Evolutionary conservation across 2,113 vertebrate genomes (phyloP).

Genomic region (Poeciliopsis turrubarensis): DNA sequence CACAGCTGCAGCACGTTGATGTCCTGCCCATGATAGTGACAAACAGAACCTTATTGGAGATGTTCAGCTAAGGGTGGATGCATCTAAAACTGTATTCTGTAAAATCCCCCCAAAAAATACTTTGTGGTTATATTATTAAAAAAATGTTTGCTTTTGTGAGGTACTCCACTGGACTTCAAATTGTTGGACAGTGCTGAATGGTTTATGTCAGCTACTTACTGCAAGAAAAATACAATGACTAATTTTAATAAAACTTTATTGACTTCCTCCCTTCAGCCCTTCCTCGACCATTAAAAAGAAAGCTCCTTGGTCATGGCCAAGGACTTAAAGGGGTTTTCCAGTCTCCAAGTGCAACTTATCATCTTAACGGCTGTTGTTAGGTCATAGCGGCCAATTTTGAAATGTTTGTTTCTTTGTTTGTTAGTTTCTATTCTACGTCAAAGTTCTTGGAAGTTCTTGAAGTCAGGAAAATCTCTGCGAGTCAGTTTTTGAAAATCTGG

Average conservation of each 20-base stretch:
- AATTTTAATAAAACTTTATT: slow-evolving; percentile 8
- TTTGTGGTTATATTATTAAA: neutral
- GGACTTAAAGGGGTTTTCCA: neutral
- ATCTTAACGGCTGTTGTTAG: neutral
- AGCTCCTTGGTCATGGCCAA: neutral
- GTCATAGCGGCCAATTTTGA: no score
- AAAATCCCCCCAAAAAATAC: neutral
- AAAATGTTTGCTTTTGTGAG: neutral
- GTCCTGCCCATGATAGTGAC: no score
- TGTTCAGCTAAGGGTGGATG: no score
- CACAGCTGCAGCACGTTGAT: no score
- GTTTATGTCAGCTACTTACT: slow-evolving; percentile 17
- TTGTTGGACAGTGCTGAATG: neutral
- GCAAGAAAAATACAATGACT: slow-evolving; percentile 10
- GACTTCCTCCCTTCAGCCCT: neutral
- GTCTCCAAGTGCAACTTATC: neutral
- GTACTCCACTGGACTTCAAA: neutral
- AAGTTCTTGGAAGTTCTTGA: neutral
- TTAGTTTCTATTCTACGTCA: neutral
- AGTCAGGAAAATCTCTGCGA: neutral
- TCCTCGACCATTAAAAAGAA: neutral
- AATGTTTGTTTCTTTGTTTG: neutral
- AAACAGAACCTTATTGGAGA: no score
- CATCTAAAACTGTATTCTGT: no score
- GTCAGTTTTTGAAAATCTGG: neutral